Percentiles rank a stretch among this genome's conserved stretches.
Evolutionary conservation across 2,113 vertebrate species (phyloP).

Genomic region (Psilopsiagon aymara): DNA sequence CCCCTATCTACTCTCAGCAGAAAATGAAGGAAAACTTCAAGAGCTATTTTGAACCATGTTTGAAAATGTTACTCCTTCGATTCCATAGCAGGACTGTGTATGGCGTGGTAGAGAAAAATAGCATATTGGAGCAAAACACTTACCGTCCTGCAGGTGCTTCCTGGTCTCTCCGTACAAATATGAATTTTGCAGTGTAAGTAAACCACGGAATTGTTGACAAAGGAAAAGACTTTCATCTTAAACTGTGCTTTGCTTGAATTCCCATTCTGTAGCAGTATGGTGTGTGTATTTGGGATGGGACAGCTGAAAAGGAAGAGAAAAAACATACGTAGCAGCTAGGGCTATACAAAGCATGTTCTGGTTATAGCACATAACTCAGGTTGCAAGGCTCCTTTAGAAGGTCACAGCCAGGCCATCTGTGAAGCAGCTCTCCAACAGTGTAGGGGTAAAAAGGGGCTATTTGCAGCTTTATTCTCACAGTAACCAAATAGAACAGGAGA

Average conservation of each 20-base stretch:
- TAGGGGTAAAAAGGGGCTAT: neutral
- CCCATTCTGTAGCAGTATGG: constrained; percentile 84
- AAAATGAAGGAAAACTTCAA: neutral
- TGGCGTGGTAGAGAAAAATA: neutral
- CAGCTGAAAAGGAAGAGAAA: constrained; percentile 77
- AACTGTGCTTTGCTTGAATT: constrained; percentile 83
- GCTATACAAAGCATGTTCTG: neutral
- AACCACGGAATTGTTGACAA: constrained; percentile 81
- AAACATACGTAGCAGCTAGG: neutral
- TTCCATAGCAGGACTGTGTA: neutral
- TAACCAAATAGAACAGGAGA: neutral
- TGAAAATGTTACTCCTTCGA: neutral
- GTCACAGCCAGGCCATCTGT: neutral
- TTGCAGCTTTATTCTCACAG: neutral
- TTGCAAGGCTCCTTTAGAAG: neutral
- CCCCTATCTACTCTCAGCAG: neutral
- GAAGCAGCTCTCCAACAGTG: neutral
- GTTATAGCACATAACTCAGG: neutral
- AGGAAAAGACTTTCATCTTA: constrained; percentile 84
- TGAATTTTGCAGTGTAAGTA: constrained; percentile 88
- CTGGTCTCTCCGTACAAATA: constrained; percentile 79
- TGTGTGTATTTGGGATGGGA: constrained; percentile 73
- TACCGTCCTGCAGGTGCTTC: constrained; percentile 80
- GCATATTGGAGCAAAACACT: neutral
- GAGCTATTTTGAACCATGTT: neutral